phyloP scores from a whole-genome alignment of 2,113 vertebrate genomes.

The Ptilorrhoa leucosticta region DNA sequence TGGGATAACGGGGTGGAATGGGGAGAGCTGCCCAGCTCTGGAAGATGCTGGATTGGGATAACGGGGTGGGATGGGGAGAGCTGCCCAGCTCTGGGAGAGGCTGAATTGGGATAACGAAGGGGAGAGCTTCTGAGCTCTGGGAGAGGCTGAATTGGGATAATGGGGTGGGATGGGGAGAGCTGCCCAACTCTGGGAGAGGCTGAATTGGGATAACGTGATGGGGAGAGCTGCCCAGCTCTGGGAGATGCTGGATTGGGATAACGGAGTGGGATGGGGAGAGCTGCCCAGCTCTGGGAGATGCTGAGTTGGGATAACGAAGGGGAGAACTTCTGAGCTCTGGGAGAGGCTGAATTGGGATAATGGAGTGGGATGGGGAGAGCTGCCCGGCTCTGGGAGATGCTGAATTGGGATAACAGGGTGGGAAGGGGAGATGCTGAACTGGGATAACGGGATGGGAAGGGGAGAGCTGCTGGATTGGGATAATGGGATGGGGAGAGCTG shows the following conservation, averaged over 20 bases:
- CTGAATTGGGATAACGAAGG: no score
- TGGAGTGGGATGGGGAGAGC: not conserved
- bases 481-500: not conserved
- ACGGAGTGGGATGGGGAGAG: not conserved
- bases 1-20: not conserved
- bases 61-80: no score
- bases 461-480: not conserved
- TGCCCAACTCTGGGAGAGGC: no score
- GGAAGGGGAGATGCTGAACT: not conserved
- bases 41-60: no score
- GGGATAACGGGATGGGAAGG: not conserved
- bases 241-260: not conserved
- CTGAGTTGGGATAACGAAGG: rapidly evolving
- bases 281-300: not conserved
- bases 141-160: no score
- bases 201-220: no score
- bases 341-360: not conserved
- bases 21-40: no score
- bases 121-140: no score
- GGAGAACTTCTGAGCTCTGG: not conserved
- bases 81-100: no score
- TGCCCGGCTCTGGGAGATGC: no score
- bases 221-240: not conserved
- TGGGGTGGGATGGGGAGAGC: no score
- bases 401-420: not conserved